Evolutionary conservation across 2,113 vertebrate species (phyloP).

Genomic region (Ceyx melanurus): DNA sequence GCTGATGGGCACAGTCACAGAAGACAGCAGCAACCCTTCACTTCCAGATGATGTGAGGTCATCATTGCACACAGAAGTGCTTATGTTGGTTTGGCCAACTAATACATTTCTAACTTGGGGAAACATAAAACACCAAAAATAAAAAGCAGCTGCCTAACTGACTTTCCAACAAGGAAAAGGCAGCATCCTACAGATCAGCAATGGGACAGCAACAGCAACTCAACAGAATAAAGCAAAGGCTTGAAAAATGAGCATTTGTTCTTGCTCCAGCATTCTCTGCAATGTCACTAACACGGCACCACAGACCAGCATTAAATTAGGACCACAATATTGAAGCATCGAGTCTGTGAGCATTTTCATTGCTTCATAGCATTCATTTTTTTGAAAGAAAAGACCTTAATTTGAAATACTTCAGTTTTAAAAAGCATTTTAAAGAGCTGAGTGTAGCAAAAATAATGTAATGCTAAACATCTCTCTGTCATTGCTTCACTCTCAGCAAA

Average conservation of each 20-base stretch:
- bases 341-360: not conserved
- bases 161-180: not conserved
- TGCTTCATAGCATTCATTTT: not conserved
- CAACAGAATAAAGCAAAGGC: not conserved
- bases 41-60: rapidly evolving
- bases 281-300: not conserved
- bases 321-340: not conserved
- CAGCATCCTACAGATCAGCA: not conserved
- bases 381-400: not conserved
- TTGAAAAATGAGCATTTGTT: not conserved
- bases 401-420: not conserved
- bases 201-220: not conserved
- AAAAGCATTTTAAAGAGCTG: not conserved
- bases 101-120: not conserved
- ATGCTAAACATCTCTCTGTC: not conserved
- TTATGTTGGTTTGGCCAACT: not conserved
- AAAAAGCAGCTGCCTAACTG: not conserved
- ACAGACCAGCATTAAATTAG: not conserved
- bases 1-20: not conserved
- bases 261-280: not conserved
- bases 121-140: not conserved
- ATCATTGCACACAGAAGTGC: not conserved
- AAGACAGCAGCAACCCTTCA: not conserved
- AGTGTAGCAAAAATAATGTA: not conserved
- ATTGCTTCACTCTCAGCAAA: not conserved